Conservation (phyloP, 2,888 invertebrate genomes). For the Cryptocephalus moraei region DNA sequence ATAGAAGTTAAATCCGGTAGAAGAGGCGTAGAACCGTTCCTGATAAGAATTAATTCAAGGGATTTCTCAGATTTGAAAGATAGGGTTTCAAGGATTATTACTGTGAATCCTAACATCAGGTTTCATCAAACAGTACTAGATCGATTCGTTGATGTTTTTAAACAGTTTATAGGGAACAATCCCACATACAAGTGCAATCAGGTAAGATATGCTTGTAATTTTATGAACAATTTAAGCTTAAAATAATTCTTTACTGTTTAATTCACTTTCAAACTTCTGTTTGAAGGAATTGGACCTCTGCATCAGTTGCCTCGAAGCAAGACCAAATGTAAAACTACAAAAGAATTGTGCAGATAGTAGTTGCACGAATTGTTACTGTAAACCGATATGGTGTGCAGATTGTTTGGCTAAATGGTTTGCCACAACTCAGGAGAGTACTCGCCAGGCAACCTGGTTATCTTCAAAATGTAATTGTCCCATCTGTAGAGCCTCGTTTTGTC, state of each 20-base stretch:
- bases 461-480: conserved; percentile 82
- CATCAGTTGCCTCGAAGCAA: conserved; percentile 78
- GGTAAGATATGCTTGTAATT: conserved; percentile 8
- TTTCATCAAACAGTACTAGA: conserved; percentile 73
- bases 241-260: too few species aligned
- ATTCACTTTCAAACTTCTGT: not conserved
- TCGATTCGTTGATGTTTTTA: conserved; percentile 75
- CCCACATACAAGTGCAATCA: conserved; percentile 42
- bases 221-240: too few species aligned
- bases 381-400: conserved; percentile 83
- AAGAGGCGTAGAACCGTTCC: conserved; percentile 49
- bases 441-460: conserved; percentile 66
- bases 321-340: conserved; percentile 68
- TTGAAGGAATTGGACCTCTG: conserved; percentile 67
- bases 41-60: conserved; percentile 64
- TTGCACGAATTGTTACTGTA: conserved; percentile 57
- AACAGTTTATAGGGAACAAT: conserved; percentile 61
- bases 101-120: conserved; percentile 56
- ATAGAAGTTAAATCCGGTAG: conserved; percentile 62
- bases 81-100: conserved; percentile 56
- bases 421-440: conserved; percentile 61
- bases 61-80: conserved; percentile 71
- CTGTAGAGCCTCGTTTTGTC: conserved; percentile 74
- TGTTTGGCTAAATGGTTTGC: conserved; percentile 87
- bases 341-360: conserved; percentile 48